phyloP scores from a whole-genome alignment of 2,113 vertebrate species.

The Neolamprologus ventralis region DNA sequence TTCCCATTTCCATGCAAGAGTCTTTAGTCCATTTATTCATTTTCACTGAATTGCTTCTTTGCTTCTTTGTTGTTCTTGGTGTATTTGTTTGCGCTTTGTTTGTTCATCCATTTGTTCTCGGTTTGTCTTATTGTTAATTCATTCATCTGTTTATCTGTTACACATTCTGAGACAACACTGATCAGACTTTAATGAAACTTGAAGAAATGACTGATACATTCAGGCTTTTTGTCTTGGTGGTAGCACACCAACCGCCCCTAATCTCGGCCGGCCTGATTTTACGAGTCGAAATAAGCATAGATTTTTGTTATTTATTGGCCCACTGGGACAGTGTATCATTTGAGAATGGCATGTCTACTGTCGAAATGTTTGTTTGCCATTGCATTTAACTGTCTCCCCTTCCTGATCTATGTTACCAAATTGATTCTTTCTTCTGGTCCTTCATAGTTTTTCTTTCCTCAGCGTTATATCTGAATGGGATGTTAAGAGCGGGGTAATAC shows the following conservation, averaged over 20 bases:
- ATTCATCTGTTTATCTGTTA: slow-evolving; percentile 13
- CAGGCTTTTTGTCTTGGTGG: not conserved
- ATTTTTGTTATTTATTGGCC: not conserved
- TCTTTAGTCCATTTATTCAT: not conserved
- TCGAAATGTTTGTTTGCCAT: not conserved
- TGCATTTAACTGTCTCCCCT: not conserved
- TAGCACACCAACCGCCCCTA: not conserved
- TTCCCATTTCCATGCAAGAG: not conserved
- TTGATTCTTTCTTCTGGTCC: not conserved
- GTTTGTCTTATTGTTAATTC: slow-evolving; percentile 2
- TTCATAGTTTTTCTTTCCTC: not conserved
- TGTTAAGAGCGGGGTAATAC: not conserved
- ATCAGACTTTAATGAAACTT: slow-evolving; percentile 1
- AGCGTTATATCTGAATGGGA: not conserved
- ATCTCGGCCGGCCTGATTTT: not conserved
- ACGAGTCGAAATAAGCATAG: not conserved
- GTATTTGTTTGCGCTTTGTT: not conserved
- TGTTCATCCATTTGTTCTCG: not conserved
- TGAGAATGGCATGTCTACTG: not conserved
- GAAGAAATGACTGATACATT: not conserved
- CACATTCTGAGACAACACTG: not conserved
- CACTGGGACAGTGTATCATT: not conserved
- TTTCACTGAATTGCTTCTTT: not conserved
- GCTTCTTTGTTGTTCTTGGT: not conserved
- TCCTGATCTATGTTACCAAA: not conserved